These are phyloP conservation scores for Cheumatopsyche charites DNA, from an alignment of 1,140 invertebrate species.

Conservation along the genomic window DNA sequence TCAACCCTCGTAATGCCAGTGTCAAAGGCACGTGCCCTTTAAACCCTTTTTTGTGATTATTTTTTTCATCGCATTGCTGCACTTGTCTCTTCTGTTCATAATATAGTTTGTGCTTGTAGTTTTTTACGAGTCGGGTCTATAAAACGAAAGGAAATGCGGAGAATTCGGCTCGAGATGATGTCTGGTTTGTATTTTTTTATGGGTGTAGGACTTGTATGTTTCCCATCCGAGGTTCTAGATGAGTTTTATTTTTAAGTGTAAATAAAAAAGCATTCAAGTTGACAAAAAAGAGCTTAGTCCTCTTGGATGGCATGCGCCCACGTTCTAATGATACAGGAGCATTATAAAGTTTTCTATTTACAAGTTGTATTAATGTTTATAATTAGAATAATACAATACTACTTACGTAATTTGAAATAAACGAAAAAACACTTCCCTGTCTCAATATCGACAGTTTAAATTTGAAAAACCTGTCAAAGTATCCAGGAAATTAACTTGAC, in stretches of 20 bases:
- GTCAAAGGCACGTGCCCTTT: slow-evolving; percentile 32
- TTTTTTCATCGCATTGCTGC: not conserved
- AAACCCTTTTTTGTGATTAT: slow-evolving; percentile 27
- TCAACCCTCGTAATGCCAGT: slow-evolving; percentile 4
- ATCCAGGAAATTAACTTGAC: no score
- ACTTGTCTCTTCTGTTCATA: not conserved
- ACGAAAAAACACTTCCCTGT: no score
- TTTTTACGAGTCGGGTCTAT: no score
- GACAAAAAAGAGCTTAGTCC: slow-evolving; percentile 27
- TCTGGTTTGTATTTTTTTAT: not conserved
- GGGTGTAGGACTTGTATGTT: not conserved
- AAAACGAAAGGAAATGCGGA: no score
- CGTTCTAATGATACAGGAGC: slow-evolving; percentile 20
- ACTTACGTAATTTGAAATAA: no score
- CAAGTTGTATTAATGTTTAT: no score
- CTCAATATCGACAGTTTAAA: no score
- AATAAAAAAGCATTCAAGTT: not conserved
- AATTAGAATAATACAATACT: no score
- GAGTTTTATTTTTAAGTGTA: not conserved
- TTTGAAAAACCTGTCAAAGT: no score
- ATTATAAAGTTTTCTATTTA: not conserved
- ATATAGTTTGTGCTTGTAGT: not conserved
- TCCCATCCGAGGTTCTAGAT: slow-evolving; percentile 1
- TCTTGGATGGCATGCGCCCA: slow-evolving; percentile 23
- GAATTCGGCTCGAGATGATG: no score